Evolutionary conservation across 2,888 invertebrate species (phyloP).

Genomic region (Cremastinae sp.): DNA sequence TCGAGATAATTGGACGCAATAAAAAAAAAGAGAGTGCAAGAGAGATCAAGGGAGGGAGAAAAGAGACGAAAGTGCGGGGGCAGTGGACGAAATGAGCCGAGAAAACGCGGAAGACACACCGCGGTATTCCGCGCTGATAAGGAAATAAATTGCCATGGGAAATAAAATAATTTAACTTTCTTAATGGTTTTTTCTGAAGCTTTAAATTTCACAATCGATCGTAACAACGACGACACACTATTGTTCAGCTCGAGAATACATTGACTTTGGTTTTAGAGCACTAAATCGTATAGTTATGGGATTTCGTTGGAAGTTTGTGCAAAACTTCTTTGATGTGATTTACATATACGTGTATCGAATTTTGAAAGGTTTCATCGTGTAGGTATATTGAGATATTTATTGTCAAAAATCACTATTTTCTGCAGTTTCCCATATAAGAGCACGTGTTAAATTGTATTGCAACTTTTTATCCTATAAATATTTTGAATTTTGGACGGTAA

Average conservation of each 20-base stretch:
- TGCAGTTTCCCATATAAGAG: too few species aligned
- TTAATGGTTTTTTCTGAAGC: conserved; percentile 32
- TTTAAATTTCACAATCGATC: conserved; percentile 4
- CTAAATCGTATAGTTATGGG: too few species aligned
- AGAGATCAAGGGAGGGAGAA: conserved; percentile 10
- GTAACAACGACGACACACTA: conserved; percentile 54
- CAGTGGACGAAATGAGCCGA: conserved; percentile 8
- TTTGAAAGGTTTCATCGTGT: too few species aligned
- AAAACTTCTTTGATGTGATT: too few species aligned
- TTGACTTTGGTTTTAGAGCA: too few species aligned
- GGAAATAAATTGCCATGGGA: conserved; percentile 28
- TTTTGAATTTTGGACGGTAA: too few species aligned
- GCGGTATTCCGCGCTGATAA: conserved; percentile 13
- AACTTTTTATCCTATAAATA: too few species aligned
- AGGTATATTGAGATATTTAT: too few species aligned
- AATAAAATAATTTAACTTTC: conserved; percentile 51
- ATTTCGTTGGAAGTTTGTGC: too few species aligned
- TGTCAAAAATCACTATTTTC: too few species aligned
- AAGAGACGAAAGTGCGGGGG: conserved; percentile 7
- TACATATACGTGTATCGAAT: too few species aligned
- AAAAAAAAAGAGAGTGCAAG: conserved; percentile 23
- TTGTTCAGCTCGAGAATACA: conserved; percentile 25
- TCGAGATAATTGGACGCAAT: conserved; percentile 68
- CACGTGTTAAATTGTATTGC: too few species aligned
- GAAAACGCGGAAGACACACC: conserved; percentile 46